phyloP scores from a whole-genome alignment of 2,797 vertebrate genomes.

The Linurgus olivaceus region DNA sequence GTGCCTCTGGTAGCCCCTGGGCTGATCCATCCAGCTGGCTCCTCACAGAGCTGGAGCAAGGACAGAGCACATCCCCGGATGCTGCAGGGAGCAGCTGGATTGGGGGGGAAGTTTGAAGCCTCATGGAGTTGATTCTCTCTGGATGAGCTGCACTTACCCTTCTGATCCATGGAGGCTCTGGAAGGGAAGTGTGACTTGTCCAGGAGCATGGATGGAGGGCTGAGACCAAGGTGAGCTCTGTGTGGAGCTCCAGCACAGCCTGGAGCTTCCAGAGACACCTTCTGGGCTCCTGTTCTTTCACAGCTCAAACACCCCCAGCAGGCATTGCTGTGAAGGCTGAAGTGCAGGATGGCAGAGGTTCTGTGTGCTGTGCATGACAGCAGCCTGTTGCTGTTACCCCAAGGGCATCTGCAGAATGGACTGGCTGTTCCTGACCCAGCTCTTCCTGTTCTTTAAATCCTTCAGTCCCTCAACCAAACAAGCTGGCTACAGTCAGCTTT shows the following conservation, averaged over 20 bases:
- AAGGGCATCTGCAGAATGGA: background rate
- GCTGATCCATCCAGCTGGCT: background rate
- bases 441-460: background rate
- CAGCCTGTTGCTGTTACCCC: background rate
- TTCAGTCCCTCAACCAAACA: background rate
- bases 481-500: background rate
- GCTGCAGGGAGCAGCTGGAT: background rate
- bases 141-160: background rate
- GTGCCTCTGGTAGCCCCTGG: background rate
- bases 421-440: background rate
- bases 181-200: background rate
- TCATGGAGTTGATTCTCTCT: accelerated
- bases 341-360: background rate
- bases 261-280: background rate
- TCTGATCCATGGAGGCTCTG: background rate
- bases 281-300: background rate
- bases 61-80: background rate
- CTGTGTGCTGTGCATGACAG: slow-evolving; percentile 38
- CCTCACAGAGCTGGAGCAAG: background rate
- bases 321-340: background rate
- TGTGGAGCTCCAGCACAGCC: background rate
- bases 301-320: background rate
- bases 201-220: background rate
- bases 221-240: background rate
- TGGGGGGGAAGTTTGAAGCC: background rate